phyloP scores from a whole-genome alignment of 2,113 vertebrate species.

The Paradoxurus hermaphroditus region DNA sequence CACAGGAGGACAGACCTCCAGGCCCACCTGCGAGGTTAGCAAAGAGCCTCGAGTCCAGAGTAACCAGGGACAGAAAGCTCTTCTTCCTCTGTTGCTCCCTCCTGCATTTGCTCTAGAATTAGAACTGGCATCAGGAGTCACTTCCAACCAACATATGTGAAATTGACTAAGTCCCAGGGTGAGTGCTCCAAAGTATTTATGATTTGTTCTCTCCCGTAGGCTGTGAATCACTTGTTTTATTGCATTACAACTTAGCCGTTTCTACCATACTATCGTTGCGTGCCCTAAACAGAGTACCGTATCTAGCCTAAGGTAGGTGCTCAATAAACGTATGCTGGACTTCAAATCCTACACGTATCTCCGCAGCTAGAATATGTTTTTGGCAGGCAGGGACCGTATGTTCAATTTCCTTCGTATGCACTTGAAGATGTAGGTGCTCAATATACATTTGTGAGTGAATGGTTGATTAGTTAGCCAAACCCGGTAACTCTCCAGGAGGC shows the following conservation, averaged over 20 bases:
- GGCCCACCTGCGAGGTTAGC: not conserved
- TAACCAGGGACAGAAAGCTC: not conserved
- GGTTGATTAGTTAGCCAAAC: not conserved
- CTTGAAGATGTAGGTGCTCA: not conserved
- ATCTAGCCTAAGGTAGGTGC: not conserved
- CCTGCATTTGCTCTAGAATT: conserved; percentile 1
- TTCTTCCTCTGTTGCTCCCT: not conserved
- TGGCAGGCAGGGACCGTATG: not conserved
- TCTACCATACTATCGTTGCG: not conserved
- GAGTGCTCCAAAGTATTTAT: conserved; percentile 41
- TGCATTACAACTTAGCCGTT: not conserved
- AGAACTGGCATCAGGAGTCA: not conserved
- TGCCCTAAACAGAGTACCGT: not conserved
- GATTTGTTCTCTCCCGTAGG: not conserved
- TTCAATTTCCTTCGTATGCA: not conserved
- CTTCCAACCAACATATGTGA: not conserved
- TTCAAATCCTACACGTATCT: conserved; percentile 2
- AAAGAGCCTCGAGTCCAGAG: not conserved
- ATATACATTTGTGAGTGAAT: not conserved
- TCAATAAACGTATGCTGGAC: not conserved
- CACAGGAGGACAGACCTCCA: not conserved
- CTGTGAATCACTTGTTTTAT: not conserved
- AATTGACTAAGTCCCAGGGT: not conserved
- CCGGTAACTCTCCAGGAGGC: not conserved
- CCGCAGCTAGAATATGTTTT: not conserved